Percentiles rank a stretch among this genome's conserved stretches.
phyloP scores from a whole-genome alignment of 2,888 invertebrate genomes.

The Erpobdella octoculata region DNA sequence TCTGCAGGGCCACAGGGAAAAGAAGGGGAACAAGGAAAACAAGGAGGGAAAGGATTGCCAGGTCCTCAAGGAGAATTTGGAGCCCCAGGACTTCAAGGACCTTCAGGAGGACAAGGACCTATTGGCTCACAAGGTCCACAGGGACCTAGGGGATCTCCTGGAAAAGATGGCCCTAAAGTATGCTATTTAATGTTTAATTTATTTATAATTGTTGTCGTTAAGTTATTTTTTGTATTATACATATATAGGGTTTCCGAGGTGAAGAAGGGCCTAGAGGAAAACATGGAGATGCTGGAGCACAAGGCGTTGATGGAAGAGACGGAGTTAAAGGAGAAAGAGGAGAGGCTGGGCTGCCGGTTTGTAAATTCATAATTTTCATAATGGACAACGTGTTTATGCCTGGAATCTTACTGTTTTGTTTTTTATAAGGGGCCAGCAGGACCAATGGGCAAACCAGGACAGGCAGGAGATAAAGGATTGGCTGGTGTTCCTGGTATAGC shows the following conservation, averaged over 20 bases:
- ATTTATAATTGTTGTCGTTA: neutral
- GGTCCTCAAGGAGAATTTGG: slow-evolving; percentile 25
- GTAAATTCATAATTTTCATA: neutral
- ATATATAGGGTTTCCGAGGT: slow-evolving; percentile 16
- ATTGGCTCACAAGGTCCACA: slow-evolving; percentile 17
- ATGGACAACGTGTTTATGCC: neutral
- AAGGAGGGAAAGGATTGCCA: slow-evolving; percentile 16
- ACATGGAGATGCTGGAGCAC: slow-evolving; percentile 29
- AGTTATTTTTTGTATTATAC: neutral
- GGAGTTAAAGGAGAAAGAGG: slow-evolving; percentile 33
- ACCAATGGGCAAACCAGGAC: slow-evolving; percentile 64
- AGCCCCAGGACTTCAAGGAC: slow-evolving; percentile 12
- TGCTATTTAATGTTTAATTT: neutral
- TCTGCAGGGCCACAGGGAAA: slow-evolving; percentile 30
- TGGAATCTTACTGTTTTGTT: neutral
- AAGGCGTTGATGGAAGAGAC: slow-evolving; percentile 29
- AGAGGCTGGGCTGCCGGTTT: slow-evolving; percentile 29
- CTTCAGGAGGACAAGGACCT: slow-evolving; percentile 7
- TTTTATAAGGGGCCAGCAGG: slow-evolving; percentile 65
- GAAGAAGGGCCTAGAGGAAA: slow-evolving; percentile 39
- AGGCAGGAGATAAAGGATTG: slow-evolving; percentile 49
- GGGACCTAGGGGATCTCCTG: slow-evolving; percentile 18
- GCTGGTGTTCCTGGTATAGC: slow-evolving; percentile 23
- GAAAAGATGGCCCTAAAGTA: slow-evolving; percentile 24
- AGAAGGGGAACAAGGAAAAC: slow-evolving; percentile 26